phyloP scores from a whole-genome alignment of 2,888 invertebrate genomes.

The Heliconius sara region DNA sequence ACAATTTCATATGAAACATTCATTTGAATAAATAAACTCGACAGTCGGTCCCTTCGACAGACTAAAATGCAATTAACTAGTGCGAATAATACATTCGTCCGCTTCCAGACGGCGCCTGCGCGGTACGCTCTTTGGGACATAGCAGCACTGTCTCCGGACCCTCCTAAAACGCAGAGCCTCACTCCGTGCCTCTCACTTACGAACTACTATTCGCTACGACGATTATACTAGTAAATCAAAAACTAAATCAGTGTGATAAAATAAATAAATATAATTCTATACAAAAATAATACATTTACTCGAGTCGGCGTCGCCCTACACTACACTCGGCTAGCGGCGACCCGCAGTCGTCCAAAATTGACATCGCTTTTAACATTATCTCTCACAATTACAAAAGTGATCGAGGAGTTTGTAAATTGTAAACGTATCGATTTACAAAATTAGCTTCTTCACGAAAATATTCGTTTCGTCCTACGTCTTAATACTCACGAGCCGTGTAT shows the following conservation, averaged over 20 bases:
- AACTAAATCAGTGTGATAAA: constrained; percentile 73
- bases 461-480: constrained; percentile 62
- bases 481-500: constrained; percentile 64
- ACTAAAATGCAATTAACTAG: constrained; percentile 45
- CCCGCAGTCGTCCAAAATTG: constrained; percentile 66
- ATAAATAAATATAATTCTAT: constrained; percentile 83
- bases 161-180: constrained; percentile 81
- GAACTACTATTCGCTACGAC: constrained; percentile 75
- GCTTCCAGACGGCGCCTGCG: constrained; percentile 61
- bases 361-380: constrained; percentile 65
- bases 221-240: constrained; percentile 61
- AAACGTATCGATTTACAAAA: constrained; percentile 73
- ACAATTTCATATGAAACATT: constrained; percentile 42
- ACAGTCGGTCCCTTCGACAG: constrained; percentile 39
- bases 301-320: constrained; percentile 58
- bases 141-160: constrained; percentile 76
- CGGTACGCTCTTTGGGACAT: constrained; percentile 81
- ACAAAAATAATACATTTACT: constrained; percentile 80
- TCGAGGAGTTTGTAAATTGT: constrained; percentile 75
- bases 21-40: constrained; percentile 43
- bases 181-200: constrained; percentile 75
- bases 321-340: constrained; percentile 53
- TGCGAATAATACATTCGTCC: constrained; percentile 54
- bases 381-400: constrained; percentile 81
- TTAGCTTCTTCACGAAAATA: constrained; percentile 77